phyloP scores from a whole-genome alignment of 37 sponge, comb jelly and placozoan species.

The Mnemiopsis leidyi region DNA sequence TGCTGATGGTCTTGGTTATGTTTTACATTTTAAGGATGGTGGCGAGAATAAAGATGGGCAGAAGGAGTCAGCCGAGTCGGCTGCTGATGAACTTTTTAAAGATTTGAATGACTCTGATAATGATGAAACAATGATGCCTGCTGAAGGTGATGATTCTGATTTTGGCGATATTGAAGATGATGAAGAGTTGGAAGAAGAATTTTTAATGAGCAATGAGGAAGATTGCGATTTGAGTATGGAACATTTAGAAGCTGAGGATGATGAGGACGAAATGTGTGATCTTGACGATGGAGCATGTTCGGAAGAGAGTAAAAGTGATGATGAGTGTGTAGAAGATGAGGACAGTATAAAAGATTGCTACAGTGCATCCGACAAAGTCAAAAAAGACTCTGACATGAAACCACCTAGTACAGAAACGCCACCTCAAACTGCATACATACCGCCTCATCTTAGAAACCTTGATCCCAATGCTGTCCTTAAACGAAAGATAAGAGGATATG shows the following conservation, averaged over 20 bases:
- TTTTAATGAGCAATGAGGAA: slow-evolving; percentile 4
- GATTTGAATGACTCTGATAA: slow-evolving; percentile 1
- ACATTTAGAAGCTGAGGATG: not conserved
- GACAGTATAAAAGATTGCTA: not conserved
- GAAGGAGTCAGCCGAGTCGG: slow-evolving; percentile 5
- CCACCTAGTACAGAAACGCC: too few relatives aligned
- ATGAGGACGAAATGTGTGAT: not conserved
- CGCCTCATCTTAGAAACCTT: slow-evolving; percentile 44
- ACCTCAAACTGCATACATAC: not conserved
- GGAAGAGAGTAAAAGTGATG: not conserved
- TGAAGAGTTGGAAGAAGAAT: not conserved
- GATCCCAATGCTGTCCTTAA: not conserved
- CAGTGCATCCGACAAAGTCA: not conserved
- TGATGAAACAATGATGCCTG: not conserved
- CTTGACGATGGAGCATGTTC: not conserved
- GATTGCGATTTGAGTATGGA: not conserved
- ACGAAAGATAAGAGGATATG: slow-evolving; percentile 38
- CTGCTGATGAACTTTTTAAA: slow-evolving; percentile 22
- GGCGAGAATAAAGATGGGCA: not conserved
- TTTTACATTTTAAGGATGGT: slow-evolving; percentile 23
- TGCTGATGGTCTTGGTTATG: slow-evolving; percentile 50
- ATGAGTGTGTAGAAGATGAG: not conserved
- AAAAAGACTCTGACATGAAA: not conserved
- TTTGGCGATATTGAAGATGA: not conserved
- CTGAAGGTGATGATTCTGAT: not conserved